Evolutionary conservation across 1,140 invertebrate species (phyloP).

Genomic region (Eriosoma lanigerum): DNA sequence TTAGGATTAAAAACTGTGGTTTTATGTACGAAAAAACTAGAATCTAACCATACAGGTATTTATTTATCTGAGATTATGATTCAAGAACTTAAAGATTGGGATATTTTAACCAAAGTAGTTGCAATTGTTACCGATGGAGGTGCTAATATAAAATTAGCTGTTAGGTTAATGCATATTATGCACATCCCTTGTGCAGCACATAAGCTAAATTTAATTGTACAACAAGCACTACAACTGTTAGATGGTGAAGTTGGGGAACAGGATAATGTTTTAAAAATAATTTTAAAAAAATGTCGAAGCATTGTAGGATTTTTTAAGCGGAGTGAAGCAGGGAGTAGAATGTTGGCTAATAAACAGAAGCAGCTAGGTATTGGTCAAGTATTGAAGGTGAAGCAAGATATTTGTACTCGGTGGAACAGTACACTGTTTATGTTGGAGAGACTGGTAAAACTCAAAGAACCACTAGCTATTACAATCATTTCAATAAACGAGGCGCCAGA

Average conservation of each 20-base stretch:
- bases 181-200: background rate
- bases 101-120: background rate
- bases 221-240: background rate
- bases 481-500: background rate
- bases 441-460: slow-evolving; percentile 15
- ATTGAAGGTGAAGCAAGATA: slow-evolving; percentile 4
- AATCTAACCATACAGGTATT: background rate
- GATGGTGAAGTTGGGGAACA: background rate
- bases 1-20: background rate
- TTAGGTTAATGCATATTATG: background rate
- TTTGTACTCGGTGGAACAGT: background rate
- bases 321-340: background rate
- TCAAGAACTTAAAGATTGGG: background rate
- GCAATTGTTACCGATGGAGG: slow-evolving; percentile 15
- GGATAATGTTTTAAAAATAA: background rate
- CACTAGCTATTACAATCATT: background rate
- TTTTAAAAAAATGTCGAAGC: background rate
- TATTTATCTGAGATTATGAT: slow-evolving; percentile 8
- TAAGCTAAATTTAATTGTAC: slow-evolving; percentile 8
- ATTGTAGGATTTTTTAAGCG: slow-evolving; percentile 17
- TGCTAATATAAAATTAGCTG: background rate
- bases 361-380: background rate
- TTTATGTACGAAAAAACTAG: slow-evolving; percentile 2
- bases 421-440: background rate
- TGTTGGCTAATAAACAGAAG: background rate